Evolutionary conservation across 2,888 invertebrate species (phyloP), one percentile per base, ranked within the genome.

Genomic region (Tenthredo mesomela): DNA sequence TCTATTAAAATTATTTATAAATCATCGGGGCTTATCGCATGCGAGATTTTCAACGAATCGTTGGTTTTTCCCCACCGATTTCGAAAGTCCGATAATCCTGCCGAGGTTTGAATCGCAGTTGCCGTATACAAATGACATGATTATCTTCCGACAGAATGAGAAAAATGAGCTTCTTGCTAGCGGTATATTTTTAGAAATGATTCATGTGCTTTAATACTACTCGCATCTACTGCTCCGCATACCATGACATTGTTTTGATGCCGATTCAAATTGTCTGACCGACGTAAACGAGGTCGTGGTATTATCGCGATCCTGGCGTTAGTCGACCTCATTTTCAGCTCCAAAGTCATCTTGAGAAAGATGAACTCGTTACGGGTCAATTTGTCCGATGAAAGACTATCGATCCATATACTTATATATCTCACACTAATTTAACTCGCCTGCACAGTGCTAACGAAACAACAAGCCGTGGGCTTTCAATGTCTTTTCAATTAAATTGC

Each of bases 231-330:
- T 5, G 50, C 29, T 50, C 18, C 54, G n/a, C 54, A 50, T 54
- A 33, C 40, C 54, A 33, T 15, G 18, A 7, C 54, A 77, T 77
- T 77, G 77, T 77, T 77, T 77, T 77, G 50, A 77, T 77, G 77
- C 54, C 18, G 54, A 47, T 77, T 77, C 50, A 40, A 73, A 40
- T 40, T 73, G 73, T 29, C 50, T 77, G 50, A 7, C 29, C 18
- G 29, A 18, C 33, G 47, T 50, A n/a, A 77, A 29, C 50, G 77
- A 40, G 77, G 77, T 50, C 50, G 33, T 77, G 29, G 29, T 54
- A 25, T 47, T 43, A 43, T 77, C 50, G 4, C 29, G 29, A 43
- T 73, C 21, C 43, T 21, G 43, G 43, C 25, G 67, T 67, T 15
- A 18, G 33, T 67, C 18, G 15, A 33, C 25, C 67, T 67, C 67